Evolutionary conservation across 2,113 vertebrate species (phyloP).

Genomic region (Eretmochelys imbricata): DNA sequence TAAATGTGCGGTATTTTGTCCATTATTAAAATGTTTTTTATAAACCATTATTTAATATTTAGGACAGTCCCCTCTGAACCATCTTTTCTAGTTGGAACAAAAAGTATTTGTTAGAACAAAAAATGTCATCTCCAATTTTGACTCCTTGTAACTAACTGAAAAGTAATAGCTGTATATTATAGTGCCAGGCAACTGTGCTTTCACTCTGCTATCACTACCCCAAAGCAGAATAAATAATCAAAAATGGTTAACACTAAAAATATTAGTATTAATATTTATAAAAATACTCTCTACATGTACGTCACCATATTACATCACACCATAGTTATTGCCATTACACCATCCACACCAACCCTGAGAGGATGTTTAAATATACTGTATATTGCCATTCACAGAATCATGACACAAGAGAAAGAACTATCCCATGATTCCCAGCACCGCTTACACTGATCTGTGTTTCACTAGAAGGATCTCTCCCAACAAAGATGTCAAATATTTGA

Average conservation of each 20-base stretch:
- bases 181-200: not conserved
- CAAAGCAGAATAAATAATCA: not conserved
- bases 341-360: not conserved
- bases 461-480: not conserved
- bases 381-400: not conserved
- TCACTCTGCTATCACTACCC: not conserved
- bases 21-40: conserved; percentile 10
- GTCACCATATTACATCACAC: not conserved
- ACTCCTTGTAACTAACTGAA: not conserved
- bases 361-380: not conserved
- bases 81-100: not conserved
- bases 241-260: not conserved
- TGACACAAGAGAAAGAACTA: not conserved
- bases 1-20: conserved; percentile 10
- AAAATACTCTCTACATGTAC: not conserved
- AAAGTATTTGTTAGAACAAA: not conserved
- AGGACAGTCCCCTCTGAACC: not conserved
- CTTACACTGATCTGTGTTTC: not conserved
- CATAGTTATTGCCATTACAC: not conserved
- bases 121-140: not conserved
- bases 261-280: not conserved
- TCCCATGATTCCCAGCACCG: not conserved
- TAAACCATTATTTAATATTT: not conserved
- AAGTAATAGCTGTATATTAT: not conserved
- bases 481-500: not conserved